phyloP scores from a whole-genome alignment of 1,140 invertebrate species.

The Drosophila yakuba region DNA sequence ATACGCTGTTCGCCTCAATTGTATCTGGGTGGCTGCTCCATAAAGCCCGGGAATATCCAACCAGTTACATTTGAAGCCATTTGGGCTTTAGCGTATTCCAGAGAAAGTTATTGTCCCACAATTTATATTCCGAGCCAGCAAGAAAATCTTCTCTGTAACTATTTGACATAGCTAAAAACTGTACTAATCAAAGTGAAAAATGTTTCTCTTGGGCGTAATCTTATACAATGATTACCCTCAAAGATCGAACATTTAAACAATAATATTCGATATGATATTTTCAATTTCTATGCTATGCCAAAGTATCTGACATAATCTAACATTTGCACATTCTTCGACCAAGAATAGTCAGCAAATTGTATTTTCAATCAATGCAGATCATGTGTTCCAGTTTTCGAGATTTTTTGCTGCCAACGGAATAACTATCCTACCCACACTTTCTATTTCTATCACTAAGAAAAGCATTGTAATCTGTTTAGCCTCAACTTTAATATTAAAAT shows the following conservation, averaged over 20 bases:
- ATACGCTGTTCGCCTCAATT: slow-evolving; percentile 33
- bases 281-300: slow-evolving; percentile 59
- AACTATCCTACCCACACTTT: background rate
- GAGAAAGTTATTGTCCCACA: slow-evolving; percentile 27
- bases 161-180: slow-evolving; percentile 68
- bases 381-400: slow-evolving; percentile 8
- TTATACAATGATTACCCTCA: slow-evolving; percentile 47
- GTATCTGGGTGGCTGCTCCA: slow-evolving; percentile 50
- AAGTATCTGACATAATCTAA: slow-evolving; percentile 18
- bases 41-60: slow-evolving; percentile 58
- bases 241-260: slow-evolving; percentile 72
- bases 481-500: slow-evolving; percentile 5
- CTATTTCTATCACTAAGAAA: slow-evolving; percentile 8
- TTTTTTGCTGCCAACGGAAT: slow-evolving; percentile 21
- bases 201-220: slow-evolving; percentile 68
- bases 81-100: slow-evolving; percentile 61
- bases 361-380: slow-evolving; percentile 16
- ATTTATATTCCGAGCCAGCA: slow-evolving; percentile 1
- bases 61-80: slow-evolving; percentile 27
- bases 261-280: slow-evolving; percentile 71
- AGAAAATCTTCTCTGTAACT: slow-evolving; percentile 12
- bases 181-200: slow-evolving; percentile 74
- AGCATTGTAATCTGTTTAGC: slow-evolving; percentile 31
- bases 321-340: slow-evolving; percentile 53
- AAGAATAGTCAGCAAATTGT: slow-evolving; percentile 56